Percentiles rank a stretch among this genome's conserved stretches.
phyloP scores from a whole-genome alignment of 2,797 vertebrate species.

The Onychomys torridus region DNA sequence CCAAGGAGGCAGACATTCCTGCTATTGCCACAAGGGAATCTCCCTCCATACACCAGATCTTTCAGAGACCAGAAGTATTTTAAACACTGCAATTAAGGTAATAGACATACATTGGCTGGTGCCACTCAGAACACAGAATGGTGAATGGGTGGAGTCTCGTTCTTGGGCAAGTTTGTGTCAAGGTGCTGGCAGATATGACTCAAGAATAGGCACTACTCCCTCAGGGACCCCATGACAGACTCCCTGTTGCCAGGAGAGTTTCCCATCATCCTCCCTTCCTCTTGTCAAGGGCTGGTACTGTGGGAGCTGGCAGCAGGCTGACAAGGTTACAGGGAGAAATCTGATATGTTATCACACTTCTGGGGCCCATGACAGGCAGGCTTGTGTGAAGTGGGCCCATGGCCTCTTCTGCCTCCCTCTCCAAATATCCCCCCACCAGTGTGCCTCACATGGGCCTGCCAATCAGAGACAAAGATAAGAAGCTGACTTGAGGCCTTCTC shows the following conservation, averaged over 20 bases:
- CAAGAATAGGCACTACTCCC: neutral
- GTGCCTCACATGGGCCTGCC: conserved; percentile 52
- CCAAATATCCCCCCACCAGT: neutral
- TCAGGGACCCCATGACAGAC: neutral
- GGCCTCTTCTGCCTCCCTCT: conserved; percentile 45
- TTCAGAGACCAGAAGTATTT: neutral
- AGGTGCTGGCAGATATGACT: neutral
- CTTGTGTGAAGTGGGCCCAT: conserved; percentile 43
- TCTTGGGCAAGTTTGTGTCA: neutral
- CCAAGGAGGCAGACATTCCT: neutral
- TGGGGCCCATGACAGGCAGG: conserved; percentile 69
- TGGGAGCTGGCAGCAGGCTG: conserved; percentile 64
- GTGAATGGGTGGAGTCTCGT: neutral
- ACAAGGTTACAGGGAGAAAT: conserved; percentile 80
- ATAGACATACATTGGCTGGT: fast-evolving
- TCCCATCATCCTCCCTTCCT: conserved; percentile 67
- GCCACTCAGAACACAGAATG: neutral
- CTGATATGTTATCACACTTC: conserved; percentile 76
- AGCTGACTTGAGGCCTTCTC: conserved; percentile 22
- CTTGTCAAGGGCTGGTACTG: conserved; percentile 60
- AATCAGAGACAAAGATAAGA: conserved; percentile 81
- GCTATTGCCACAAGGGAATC: neutral
- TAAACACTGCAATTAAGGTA: neutral
- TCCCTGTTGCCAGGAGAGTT: conserved; percentile 53
- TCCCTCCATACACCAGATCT: neutral